Conservation (phyloP, 2,113 vertebrate genomes). For the Dissostichus mawsoni region DNA sequence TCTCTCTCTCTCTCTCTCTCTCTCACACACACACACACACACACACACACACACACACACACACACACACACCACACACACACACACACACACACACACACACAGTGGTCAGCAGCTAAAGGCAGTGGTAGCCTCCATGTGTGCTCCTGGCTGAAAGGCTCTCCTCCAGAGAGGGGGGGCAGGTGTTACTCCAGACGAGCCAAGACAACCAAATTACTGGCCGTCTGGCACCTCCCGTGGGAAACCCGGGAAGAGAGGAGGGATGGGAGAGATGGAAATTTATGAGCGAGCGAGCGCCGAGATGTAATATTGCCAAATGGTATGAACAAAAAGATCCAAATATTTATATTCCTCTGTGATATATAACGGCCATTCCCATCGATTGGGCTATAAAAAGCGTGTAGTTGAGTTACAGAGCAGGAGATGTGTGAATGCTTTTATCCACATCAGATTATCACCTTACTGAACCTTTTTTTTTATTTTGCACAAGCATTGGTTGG, state of each 20-base stretch:
- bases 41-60: neutral
- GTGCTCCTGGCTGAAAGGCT: constrained; percentile 86
- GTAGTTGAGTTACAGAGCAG: constrained; percentile 50
- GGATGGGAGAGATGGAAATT: constrained; percentile 86
- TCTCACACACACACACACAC: neutral
- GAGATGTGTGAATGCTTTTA: constrained; percentile 54
- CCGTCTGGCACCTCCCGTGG: constrained; percentile 97
- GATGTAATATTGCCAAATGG: constrained; percentile 79
- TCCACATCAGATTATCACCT: constrained; percentile 60
- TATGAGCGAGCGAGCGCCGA: constrained; percentile 75
- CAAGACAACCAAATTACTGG: constrained; percentile 99
- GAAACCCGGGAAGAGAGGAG: constrained; percentile 81
- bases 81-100: constrained; percentile 13
- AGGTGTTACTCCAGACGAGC: constrained; percentile 99
- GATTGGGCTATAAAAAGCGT: constrained; percentile 56
- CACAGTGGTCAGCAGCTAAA: constrained; percentile 80
- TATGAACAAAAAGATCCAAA: constrained; percentile 75
- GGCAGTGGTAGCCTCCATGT: constrained; percentile 77
- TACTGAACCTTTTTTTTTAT: constrained; percentile 4
- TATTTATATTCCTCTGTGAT: constrained; percentile 76
- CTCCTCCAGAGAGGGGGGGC: constrained; percentile 93
- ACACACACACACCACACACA: neutral
- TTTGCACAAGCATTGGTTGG: constrained; percentile 26
- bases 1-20: neutral
- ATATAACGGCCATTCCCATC: constrained; percentile 43